Evolutionary conservation across 2,113 vertebrate species (phyloP).

Genomic region (Nestor notabilis): DNA sequence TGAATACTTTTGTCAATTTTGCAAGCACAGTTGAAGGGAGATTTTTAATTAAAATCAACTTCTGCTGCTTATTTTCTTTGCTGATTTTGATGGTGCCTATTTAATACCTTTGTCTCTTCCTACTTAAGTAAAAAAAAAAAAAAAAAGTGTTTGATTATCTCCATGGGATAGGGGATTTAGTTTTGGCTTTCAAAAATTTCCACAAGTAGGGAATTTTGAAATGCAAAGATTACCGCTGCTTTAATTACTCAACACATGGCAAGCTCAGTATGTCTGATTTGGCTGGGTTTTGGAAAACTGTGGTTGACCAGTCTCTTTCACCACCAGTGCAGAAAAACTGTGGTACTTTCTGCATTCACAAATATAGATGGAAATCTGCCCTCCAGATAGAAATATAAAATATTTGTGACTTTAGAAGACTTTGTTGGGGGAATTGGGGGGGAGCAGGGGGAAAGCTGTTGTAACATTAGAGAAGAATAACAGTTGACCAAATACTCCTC

Average conservation of each 20-base stretch:
- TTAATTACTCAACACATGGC: neutral
- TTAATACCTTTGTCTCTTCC: neutral
- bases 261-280: neutral
- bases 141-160: neutral
- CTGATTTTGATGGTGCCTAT: neutral
- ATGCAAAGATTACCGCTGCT: neutral
- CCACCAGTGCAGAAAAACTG: neutral
- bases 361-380: neutral
- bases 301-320: neutral
- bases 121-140: neutral
- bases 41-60: neutral
- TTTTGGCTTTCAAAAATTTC: neutral
- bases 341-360: neutral
- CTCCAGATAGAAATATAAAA: neutral
- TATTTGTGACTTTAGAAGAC: neutral
- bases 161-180: neutral
- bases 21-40: neutral
- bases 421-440: neutral
- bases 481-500: neutral
- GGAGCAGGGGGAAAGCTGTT: rapidly evolving
- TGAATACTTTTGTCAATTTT: neutral
- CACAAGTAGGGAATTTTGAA: neutral
- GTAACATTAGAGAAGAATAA: neutral
- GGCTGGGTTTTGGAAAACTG: neutral
- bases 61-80: neutral